Conservation (phyloP, 2,888 invertebrate genomes). For the Amblyteles armatorius region DNA sequence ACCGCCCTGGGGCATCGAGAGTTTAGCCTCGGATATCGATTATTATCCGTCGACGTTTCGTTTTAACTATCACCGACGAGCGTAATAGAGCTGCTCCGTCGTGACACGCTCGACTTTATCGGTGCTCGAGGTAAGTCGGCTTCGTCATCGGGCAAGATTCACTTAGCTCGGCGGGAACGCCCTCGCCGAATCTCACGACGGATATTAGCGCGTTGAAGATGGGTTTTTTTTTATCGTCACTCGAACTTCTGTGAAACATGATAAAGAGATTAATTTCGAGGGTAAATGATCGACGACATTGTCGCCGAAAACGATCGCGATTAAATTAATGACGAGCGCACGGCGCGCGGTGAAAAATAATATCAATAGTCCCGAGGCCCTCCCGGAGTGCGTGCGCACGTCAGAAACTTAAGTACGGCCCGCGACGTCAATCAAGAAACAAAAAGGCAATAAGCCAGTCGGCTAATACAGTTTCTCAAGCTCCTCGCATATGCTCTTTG, state of each 20-base stretch:
- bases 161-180: conserved; percentile 6
- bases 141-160: conserved; percentile 17
- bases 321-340: not conserved
- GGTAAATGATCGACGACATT: not conserved
- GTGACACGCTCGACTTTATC: not conserved
- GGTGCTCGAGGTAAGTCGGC: conserved; percentile 2
- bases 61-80: not conserved
- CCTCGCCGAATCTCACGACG: not conserved
- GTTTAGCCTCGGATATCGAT: conserved; percentile 15
- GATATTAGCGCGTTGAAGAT: not conserved
- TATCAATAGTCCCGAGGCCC: conserved; percentile 17
- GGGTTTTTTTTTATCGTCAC: not conserved
- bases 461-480: conserved; percentile 13
- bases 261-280: conserved; percentile 5
- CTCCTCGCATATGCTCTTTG: not conserved
- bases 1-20: conserved; percentile 24
- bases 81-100: conserved; percentile 10
- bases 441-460: conserved; percentile 33
- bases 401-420: conserved; percentile 32
- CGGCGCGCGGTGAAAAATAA: conserved; percentile 8
- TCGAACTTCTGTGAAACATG: conserved; percentile 19
- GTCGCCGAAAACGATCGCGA: not conserved
- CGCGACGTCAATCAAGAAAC: conserved; percentile 44
- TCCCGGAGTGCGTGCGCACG: conserved; percentile 6
- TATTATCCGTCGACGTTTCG: conserved; percentile 21